Conservation (phyloP, 2,888 invertebrate species). For the Agonopterix alstromeriana region DNA sequence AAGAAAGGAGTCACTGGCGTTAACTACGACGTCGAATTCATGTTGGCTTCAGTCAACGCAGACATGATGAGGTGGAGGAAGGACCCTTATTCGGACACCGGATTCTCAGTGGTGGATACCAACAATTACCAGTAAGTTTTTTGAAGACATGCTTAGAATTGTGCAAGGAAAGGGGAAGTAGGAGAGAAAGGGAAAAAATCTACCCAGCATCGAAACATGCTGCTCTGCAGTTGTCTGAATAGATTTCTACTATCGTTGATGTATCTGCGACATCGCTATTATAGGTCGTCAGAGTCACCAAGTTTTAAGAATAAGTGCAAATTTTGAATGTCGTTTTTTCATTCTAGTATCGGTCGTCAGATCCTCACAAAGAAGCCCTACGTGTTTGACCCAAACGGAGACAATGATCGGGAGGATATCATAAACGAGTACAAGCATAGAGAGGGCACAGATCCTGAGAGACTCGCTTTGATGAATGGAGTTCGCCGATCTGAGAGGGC, state of each 20-base stretch:
- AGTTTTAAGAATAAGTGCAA: too few species aligned
- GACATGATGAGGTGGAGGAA: slow-evolving; percentile 88
- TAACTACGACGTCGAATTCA: slow-evolving; percentile 85
- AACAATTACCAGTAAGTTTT: slow-evolving; percentile 83
- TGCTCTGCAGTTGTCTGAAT: too few species aligned
- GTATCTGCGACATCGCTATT: too few species aligned
- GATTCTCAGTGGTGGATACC: slow-evolving; percentile 81
- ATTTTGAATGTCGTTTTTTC: slow-evolving; percentile 1
- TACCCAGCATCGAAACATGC: too few species aligned
- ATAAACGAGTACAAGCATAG: slow-evolving; percentile 82
- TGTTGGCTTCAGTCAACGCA: slow-evolving; percentile 90
- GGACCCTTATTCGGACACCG: slow-evolving; percentile 78
- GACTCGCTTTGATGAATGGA: slow-evolving; percentile 85
- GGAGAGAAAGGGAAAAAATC: too few species aligned
- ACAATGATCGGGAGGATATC: slow-evolving; percentile 83
- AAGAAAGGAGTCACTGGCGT: slow-evolving; percentile 85
- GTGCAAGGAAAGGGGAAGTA: too few species aligned
- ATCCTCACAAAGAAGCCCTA: slow-evolving; percentile 85
- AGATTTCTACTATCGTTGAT: too few species aligned
- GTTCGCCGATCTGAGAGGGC: slow-evolving; percentile 81
- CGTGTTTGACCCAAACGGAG: slow-evolving; percentile 83
- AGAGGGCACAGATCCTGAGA: slow-evolving; percentile 84
- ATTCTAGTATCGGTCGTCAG: slow-evolving; percentile 82
- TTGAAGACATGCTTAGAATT: too few species aligned
- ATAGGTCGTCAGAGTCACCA: too few species aligned